A percentile compares a stretch with the other conserved stretches of the same genome.
These are phyloP conservation scores for Microctonus aethiopoides DNA, from an alignment of 2,888 invertebrate species.

Conservation along the genomic window DNA sequence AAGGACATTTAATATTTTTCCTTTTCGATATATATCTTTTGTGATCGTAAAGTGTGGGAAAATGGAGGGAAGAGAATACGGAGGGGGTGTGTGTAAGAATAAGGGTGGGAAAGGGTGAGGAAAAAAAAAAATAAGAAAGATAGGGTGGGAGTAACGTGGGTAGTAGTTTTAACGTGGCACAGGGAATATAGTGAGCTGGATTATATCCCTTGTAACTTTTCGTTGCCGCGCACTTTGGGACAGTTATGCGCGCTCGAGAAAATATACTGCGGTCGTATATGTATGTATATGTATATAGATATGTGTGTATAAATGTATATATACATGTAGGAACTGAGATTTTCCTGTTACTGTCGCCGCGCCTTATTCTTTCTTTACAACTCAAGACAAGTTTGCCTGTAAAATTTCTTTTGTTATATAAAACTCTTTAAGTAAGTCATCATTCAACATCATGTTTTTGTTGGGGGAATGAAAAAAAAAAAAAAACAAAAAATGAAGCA, in stretches of 20 bases:
- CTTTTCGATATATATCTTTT: not conserved
- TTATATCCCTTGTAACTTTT: conserved; percentile 14
- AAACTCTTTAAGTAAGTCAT: conserved; percentile 3
- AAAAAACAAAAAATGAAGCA: too few relatives aligned
- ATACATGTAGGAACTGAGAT: too few relatives aligned
- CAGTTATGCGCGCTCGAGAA: conserved; percentile 19
- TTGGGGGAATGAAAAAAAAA: too few relatives aligned
- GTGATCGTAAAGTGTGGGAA: not conserved
- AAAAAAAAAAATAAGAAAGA: too few relatives aligned
- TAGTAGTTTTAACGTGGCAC: not conserved
- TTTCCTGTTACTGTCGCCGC: conserved; percentile 13
- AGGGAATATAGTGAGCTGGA: conserved; percentile 3
- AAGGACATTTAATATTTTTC: not conserved
- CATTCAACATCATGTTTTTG: conserved; percentile 1
- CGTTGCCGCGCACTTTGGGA: conserved; percentile 17
- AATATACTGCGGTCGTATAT: conserved; percentile 17
- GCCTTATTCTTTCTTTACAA: conserved; percentile 15
- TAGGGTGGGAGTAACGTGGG: not conserved
- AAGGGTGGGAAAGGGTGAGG: too few relatives aligned
- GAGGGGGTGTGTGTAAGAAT: too few relatives aligned
- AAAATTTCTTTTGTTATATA: conserved; percentile 2
- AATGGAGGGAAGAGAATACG: not conserved
- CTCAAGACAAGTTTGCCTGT: conserved; percentile 1
- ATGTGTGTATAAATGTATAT: too few relatives aligned
- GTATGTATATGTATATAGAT: not conserved